Evolutionary conservation across 2,113 vertebrate species (phyloP).

Genomic region (Pygoscelis adeliae): DNA sequence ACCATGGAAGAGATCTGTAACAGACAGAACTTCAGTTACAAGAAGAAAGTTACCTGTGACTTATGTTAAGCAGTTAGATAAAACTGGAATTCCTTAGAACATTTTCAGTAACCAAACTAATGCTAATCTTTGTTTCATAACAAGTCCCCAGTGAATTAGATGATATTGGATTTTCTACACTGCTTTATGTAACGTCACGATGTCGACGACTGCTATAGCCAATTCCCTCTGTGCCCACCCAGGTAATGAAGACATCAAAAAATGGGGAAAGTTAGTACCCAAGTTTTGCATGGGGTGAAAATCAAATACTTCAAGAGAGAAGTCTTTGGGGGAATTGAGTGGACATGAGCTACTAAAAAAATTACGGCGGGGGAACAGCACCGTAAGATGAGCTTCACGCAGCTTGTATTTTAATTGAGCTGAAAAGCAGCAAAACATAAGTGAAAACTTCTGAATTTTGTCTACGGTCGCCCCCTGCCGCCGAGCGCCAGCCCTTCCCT

Average conservation of each 20-base stretch:
- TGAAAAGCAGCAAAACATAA: background rate
- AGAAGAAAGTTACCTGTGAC: background rate
- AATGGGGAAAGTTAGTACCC: background rate
- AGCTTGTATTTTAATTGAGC: background rate
- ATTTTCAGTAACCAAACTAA: background rate
- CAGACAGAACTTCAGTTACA: background rate
- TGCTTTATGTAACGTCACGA: background rate
- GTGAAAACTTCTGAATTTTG: background rate
- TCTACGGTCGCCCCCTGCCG: too few relatives aligned
- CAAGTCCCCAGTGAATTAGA: background rate
- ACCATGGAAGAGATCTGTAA: background rate
- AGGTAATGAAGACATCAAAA: background rate
- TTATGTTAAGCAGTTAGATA: background rate
- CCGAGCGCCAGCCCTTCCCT: background rate
- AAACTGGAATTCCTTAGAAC: background rate
- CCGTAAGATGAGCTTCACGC: background rate
- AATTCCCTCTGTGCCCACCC: background rate
- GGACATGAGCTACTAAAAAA: background rate
- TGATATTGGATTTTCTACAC: background rate
- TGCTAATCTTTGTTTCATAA: background rate
- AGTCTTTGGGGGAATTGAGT: background rate
- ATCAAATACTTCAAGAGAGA: background rate
- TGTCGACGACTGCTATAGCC: accelerated
- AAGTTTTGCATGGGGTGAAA: background rate
- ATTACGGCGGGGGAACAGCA: background rate